These are phyloP conservation scores for Lamprotornis superbus DNA, from an alignment of 2,113 vertebrate species.

Conservation along the genomic window DNA sequence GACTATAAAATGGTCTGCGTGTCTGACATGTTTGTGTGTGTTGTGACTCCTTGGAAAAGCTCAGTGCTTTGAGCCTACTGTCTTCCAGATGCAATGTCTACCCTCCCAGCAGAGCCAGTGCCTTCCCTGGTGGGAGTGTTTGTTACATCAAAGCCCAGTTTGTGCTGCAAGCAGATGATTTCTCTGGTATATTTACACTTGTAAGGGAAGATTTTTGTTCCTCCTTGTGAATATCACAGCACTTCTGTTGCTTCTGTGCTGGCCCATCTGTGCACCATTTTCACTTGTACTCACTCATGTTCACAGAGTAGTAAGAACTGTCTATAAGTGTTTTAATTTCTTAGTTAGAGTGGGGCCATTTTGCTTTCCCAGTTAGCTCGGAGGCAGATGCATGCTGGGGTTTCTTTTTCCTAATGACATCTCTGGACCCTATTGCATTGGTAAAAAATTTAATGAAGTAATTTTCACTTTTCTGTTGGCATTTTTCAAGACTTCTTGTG, in stretches of 20 bases:
- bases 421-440: not conserved
- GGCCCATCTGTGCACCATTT: conserved; percentile 58
- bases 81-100: not conserved
- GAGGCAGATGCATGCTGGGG: not conserved
- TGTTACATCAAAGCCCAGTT: conserved; percentile 45
- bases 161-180: not conserved
- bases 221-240: conserved; percentile 44
- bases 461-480: not conserved
- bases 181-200: conserved; percentile 59
- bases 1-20: not conserved
- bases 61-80: not conserved
- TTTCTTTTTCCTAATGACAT: not conserved
- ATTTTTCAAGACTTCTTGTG: not conserved
- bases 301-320: conserved; percentile 20
- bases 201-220: not conserved
- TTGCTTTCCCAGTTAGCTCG: not conserved
- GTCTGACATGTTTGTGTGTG: not conserved
- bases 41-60: not conserved
- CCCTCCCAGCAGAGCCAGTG: not conserved
- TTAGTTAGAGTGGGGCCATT: not conserved
- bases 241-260: conserved; percentile 58
- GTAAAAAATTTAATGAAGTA: not conserved
- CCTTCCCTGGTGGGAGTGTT: conserved; percentile 27
- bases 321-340: conserved; percentile 6
- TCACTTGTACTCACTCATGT: conserved; percentile 52